Evolutionary conservation across 2,113 vertebrate species (phyloP).

Genomic region (Syrrhaptes paradoxus): DNA sequence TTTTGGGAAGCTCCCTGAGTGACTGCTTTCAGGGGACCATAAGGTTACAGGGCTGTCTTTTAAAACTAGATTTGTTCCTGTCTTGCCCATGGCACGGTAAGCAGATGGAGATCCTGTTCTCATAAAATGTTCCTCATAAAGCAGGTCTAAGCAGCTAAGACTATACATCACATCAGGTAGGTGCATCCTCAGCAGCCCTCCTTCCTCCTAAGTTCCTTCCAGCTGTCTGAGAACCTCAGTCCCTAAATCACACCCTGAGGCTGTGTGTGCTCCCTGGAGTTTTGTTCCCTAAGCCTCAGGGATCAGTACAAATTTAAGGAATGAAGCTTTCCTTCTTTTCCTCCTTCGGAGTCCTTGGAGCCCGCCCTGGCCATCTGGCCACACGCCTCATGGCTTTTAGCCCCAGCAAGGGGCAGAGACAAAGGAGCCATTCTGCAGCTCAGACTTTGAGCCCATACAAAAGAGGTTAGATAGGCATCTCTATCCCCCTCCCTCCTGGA

Average conservation of each 20-base stretch:
- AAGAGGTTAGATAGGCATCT: background rate
- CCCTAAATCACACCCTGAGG: background rate
- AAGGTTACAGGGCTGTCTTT: background rate
- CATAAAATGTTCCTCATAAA: too few relatives aligned
- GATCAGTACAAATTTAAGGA: background rate
- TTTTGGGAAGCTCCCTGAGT: background rate
- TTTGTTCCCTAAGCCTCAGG: background rate
- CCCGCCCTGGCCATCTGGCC: constrained; percentile 6
- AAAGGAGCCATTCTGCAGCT: constrained; percentile 14
- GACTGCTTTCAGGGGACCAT: background rate
- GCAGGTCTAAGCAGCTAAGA: background rate
- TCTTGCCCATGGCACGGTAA: background rate
- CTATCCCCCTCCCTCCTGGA: background rate
- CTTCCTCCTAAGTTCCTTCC: background rate
- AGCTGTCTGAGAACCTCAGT: background rate
- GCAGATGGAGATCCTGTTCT: background rate
- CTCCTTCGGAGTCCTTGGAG: background rate
- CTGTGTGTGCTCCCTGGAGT: background rate
- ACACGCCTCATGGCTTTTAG: background rate
- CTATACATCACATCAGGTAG: background rate
- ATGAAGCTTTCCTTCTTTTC: background rate
- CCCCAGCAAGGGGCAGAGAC: background rate
- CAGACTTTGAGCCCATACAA: background rate
- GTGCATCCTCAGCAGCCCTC: background rate
- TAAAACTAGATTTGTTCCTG: background rate